These are phyloP conservation scores for Phalacrocorax brasilianus DNA, from an alignment of 2,113 vertebrate species.

Conservation along the genomic window DNA sequence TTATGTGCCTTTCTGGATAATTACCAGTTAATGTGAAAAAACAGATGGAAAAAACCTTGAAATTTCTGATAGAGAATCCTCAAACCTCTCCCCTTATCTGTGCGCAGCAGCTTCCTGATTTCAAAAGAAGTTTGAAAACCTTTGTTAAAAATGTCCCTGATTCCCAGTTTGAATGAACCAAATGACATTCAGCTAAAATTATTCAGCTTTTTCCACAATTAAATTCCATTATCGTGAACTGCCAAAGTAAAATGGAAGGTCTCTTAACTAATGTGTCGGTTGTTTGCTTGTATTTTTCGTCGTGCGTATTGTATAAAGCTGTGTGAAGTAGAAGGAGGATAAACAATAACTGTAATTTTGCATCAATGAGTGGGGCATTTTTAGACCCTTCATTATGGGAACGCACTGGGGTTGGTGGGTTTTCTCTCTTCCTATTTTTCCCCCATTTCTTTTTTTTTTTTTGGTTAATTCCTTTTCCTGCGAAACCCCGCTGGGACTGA, in stretches of 20 bases:
- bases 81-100: slow-evolving; percentile 82
- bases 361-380: slow-evolving; percentile 48
- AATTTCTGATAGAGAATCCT: slow-evolving; percentile 84
- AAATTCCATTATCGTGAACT: slow-evolving; percentile 78
- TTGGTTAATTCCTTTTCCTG: neutral
- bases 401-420: neutral
- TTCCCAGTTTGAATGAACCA: slow-evolving; percentile 81
- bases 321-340: slow-evolving; percentile 55
- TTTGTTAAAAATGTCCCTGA: slow-evolving; percentile 83
- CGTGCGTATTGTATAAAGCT: slow-evolving; percentile 50
- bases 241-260: slow-evolving; percentile 76
- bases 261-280: slow-evolving; percentile 76
- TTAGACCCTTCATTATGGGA: slow-evolving; percentile 55
- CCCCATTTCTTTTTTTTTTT: neutral
- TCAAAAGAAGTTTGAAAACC: slow-evolving; percentile 85
- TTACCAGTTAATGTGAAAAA: slow-evolving; percentile 84
- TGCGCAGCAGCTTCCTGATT: slow-evolving; percentile 77
- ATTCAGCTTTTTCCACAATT: slow-evolving; percentile 79
- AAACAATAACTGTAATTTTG: slow-evolving; percentile 67
- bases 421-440: neutral
- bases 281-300: slow-evolving; percentile 67
- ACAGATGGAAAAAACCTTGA: slow-evolving; percentile 80
- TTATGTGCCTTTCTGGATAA: slow-evolving; percentile 84
- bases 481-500: slow-evolving; percentile 8
- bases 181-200: slow-evolving; percentile 83